These are phyloP conservation scores for Taphrorychus bicolor DNA, from an alignment of 2,888 invertebrate species.

Conservation along the genomic window DNA sequence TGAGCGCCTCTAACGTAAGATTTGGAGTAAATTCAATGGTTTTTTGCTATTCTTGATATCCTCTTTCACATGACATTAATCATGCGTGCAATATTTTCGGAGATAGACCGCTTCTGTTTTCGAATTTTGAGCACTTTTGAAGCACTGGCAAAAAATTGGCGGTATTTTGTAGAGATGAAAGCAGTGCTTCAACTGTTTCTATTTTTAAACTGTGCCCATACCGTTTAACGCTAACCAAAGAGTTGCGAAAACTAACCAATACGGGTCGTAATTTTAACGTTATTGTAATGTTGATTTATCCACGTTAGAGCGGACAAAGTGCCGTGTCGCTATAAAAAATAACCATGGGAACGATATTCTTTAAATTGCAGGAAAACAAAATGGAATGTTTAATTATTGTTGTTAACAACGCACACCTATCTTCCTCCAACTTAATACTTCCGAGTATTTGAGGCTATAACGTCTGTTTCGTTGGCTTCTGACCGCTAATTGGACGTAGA, in stretches of 20 bases:
- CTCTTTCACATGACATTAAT: no score
- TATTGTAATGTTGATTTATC: constrained; percentile 28
- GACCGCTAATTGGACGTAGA: neutral
- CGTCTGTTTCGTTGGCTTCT: neutral
- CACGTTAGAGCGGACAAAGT: constrained; percentile 21
- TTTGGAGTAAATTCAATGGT: no score
- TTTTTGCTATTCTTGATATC: no score
- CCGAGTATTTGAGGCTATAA: constrained; percentile 23
- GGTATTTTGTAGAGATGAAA: neutral
- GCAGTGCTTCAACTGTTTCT: neutral
- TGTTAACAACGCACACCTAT: neutral
- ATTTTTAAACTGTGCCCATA: neutral
- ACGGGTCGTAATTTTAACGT: constrained; percentile 14
- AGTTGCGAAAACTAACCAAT: constrained; percentile 19
- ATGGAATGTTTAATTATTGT: constrained; percentile 9
- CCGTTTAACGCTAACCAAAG: no score
- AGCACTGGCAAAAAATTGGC: no score
- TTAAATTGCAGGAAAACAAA: constrained; percentile 21
- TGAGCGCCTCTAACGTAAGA: no score
- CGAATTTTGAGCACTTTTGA: no score
- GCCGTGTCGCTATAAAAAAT: constrained; percentile 30
- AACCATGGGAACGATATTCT: constrained; percentile 33
- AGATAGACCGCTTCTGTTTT: no score
- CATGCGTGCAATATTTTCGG: no score
- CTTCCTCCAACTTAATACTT: constrained; percentile 5